phyloP scores from a whole-genome alignment of 2,113 vertebrate species.

The Pygoscelis antarcticus region DNA sequence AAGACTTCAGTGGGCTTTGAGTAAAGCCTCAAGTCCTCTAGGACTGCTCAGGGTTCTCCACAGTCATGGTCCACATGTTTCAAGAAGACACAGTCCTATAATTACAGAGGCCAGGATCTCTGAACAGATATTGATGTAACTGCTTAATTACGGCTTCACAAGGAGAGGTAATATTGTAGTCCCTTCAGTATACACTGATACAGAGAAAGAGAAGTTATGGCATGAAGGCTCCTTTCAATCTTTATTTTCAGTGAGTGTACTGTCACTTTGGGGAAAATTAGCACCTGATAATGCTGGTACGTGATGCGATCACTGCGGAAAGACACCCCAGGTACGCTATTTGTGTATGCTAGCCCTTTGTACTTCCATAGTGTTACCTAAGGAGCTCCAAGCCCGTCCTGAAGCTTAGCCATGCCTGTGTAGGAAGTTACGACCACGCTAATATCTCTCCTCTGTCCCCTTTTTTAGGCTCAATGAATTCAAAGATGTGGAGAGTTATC shows the following conservation, averaged over 20 bases:
- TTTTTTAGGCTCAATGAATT: not conserved
- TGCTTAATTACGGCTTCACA: not conserved
- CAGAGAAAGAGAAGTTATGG: not conserved
- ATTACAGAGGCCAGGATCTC: not conserved
- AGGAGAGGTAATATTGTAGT: not conserved
- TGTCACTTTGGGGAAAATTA: not conserved
- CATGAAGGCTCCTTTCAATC: not conserved
- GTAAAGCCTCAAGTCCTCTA: not conserved
- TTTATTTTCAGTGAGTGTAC: not conserved
- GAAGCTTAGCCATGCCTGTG: not conserved
- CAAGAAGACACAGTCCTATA: not conserved
- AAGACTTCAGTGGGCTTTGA: not conserved
- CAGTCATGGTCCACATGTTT: not conserved
- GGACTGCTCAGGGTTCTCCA: not conserved
- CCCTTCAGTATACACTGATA: not conserved
- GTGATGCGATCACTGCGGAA: not conserved
- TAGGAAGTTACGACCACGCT: rapidly evolving
- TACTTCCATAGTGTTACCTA: not conserved
- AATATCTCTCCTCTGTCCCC: not conserved
- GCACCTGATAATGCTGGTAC: not conserved
- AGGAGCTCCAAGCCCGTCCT: not conserved
- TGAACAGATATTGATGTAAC: not conserved
- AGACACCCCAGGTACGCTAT: rapidly evolving
- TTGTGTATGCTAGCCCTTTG: not conserved
- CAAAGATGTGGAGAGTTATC: not conserved